These are phyloP conservation scores for Rhinoderma darwinii DNA, from an alignment of 2,113 vertebrate species.

Conservation along the genomic window DNA sequence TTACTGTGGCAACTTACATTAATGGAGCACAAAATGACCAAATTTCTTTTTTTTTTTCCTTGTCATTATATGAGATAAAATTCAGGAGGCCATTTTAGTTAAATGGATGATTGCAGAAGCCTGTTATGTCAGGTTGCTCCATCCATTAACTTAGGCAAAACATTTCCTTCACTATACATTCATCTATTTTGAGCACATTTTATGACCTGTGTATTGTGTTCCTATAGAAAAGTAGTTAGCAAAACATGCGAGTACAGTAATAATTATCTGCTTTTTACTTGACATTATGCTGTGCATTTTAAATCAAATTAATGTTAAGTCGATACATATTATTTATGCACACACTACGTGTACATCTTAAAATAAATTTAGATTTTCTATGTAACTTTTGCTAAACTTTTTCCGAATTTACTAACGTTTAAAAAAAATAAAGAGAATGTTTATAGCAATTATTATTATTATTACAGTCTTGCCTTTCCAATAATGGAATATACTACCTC, in stretches of 20 bases:
- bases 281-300: background rate
- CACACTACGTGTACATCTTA: too few species aligned
- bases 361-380: too few species aligned
- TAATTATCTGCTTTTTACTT: background rate
- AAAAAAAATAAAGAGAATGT: too few species aligned
- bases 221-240: background rate
- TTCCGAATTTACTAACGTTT: too few species aligned
- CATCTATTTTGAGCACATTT: slow-evolving; percentile 1
- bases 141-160: background rate
- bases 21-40: slow-evolving; percentile 19
- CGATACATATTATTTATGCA: background rate
- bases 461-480: too few species aligned
- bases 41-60: slow-evolving; percentile 33
- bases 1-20: slow-evolving; percentile 37
- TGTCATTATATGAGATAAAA: slow-evolving; percentile 16
- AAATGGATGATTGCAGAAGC: slow-evolving; percentile 14
- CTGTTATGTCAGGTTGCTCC: slow-evolving; percentile 6
- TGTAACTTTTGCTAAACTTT: too few species aligned
- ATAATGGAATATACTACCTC: too few species aligned
- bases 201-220: background rate
- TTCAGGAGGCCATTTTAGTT: slow-evolving; percentile 26
- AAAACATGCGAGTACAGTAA: background rate
- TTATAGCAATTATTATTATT: too few species aligned
- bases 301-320: background rate
- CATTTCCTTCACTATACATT: background rate